Conservation (phyloP, 2,888 invertebrate species). For the Scotopteryx bipunctaria region DNA sequence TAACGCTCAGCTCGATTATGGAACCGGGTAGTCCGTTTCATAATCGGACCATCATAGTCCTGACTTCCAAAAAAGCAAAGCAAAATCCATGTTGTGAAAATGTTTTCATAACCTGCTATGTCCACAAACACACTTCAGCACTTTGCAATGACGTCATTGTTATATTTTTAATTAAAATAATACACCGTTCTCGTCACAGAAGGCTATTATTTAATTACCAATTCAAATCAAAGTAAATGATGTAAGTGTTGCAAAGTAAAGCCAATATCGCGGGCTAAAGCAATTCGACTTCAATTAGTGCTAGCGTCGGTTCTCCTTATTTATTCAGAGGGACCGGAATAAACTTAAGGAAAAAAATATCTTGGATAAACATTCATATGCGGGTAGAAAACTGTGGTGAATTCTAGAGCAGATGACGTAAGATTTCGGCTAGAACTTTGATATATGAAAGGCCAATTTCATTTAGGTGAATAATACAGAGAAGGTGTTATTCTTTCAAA, state of each 20-base stretch:
- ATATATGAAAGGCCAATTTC: constrained; percentile 39
- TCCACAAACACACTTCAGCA: neutral
- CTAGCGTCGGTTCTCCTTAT: constrained; percentile 58
- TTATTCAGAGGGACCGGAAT: constrained; percentile 64
- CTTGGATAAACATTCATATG: constrained; percentile 64
- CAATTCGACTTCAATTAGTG: constrained; percentile 65
- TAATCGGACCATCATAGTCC: no score
- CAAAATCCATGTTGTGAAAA: no score
- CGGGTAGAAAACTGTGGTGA: constrained; percentile 45
- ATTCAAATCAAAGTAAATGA: constrained; percentile 52
- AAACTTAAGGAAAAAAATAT: constrained; percentile 62
- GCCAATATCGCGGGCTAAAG: constrained; percentile 47
- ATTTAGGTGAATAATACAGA: constrained; percentile 26
- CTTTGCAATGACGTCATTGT: neutral
- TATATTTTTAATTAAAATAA: neutral
- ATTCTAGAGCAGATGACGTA: constrained; percentile 46
- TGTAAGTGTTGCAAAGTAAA: constrained; percentile 49
- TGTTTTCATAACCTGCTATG: no score
- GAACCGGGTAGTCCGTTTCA: no score
- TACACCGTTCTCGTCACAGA: constrained; percentile 4
- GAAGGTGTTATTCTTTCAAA: constrained; percentile 15
- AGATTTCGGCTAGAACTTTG: constrained; percentile 43
- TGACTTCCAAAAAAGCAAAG: no score
- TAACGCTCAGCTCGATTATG: no score
- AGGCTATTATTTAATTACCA: constrained; percentile 49